Percentiles rank a stretch among this genome's conserved stretches.
These are phyloP conservation scores for Drosophila sproati DNA, from an alignment of 1,140 invertebrate genomes.

Conservation along the genomic window DNA sequence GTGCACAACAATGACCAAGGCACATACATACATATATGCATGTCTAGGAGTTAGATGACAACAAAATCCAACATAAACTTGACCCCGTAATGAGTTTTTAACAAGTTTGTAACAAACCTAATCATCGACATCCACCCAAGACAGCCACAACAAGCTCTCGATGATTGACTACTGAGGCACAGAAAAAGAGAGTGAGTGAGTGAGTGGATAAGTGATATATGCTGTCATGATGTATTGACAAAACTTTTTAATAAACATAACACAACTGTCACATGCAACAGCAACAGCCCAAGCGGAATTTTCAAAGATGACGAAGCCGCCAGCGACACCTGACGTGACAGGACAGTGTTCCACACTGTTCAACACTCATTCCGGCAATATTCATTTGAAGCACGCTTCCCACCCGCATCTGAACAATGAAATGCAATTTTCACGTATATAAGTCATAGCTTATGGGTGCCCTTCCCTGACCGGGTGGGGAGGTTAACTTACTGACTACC, in stretches of 20 bases:
- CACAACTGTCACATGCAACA: slow-evolving; percentile 58
- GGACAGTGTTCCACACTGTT: slow-evolving; percentile 15
- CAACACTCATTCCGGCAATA: slow-evolving; percentile 6
- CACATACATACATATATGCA: slow-evolving; percentile 6
- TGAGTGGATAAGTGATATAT: slow-evolving; percentile 17
- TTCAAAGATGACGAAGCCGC: slow-evolving; percentile 26
- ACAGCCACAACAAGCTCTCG: slow-evolving; percentile 18
- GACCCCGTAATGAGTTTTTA: slow-evolving; percentile 65
- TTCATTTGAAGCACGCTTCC: neutral
- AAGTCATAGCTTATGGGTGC: slow-evolving; percentile 57
- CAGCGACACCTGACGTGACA: slow-evolving; percentile 30
- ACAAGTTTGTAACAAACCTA: slow-evolving; percentile 59
- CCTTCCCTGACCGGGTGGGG: neutral
- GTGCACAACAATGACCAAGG: slow-evolving; percentile 24
- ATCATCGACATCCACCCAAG: slow-evolving; percentile 19
- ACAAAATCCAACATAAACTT: slow-evolving; percentile 22
- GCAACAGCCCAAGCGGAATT: slow-evolving; percentile 10
- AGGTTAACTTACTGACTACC: slow-evolving; percentile 53
- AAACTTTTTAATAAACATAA: slow-evolving; percentile 64
- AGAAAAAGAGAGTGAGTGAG: neutral
- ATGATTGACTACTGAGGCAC: slow-evolving; percentile 28
- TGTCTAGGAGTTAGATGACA: neutral
- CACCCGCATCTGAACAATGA: slow-evolving; percentile 43
- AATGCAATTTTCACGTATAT: slow-evolving; percentile 77
- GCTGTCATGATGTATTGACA: slow-evolving; percentile 45